phyloP scores from a whole-genome alignment of 2,113 vertebrate species.

The Alethe diademata region DNA sequence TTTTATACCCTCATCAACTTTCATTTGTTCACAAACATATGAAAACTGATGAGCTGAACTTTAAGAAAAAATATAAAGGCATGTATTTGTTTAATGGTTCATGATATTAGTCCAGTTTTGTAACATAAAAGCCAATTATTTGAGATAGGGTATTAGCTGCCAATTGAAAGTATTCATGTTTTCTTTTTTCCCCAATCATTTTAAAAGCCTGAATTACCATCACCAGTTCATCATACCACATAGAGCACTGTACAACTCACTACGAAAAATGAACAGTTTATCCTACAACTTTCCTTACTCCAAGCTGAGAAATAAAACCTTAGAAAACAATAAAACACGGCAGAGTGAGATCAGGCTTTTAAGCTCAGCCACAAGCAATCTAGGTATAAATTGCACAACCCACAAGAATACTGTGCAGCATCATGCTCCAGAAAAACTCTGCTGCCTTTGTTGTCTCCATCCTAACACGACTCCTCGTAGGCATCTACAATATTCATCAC shows the following conservation, averaged over 20 bases:
- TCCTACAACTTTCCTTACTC: not conserved
- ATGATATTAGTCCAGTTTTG: not conserved
- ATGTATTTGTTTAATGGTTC: not conserved
- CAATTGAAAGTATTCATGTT: not conserved
- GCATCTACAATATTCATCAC: not conserved
- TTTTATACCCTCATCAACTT: constrained; percentile 7
- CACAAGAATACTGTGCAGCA: not conserved
- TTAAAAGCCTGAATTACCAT: not conserved
- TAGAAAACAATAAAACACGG: not conserved
- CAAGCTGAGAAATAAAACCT: not conserved
- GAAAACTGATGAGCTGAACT: not conserved
- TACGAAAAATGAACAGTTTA: not conserved
- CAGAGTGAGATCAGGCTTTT: not conserved
- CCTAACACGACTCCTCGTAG: not conserved
- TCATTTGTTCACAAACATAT: constrained; percentile 1
- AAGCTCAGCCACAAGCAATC: not conserved
- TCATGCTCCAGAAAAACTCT: not conserved
- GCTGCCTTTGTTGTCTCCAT: not conserved
- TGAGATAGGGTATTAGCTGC: not conserved
- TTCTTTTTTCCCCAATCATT: not conserved
- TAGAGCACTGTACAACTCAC: not conserved
- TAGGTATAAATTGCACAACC: not conserved
- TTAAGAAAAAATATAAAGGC: not conserved
- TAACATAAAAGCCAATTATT: not conserved
- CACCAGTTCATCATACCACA: not conserved